Evolutionary conservation across 35 echinoderm and acorn worm species (phyloP).

Genomic region (Apostichopus japonicus): DNA sequence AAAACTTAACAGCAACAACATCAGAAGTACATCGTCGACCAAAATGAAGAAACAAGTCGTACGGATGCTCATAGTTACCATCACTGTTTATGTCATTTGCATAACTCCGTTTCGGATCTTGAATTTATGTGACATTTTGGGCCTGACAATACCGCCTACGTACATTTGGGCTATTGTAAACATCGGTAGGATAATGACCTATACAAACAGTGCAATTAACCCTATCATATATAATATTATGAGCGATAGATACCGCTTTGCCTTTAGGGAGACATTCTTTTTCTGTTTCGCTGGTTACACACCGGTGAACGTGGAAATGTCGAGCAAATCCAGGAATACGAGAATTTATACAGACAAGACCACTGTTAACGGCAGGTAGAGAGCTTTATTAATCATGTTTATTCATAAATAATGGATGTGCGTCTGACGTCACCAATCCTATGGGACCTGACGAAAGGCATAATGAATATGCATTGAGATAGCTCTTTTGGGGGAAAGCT

Average conservation of each 20-base stretch:
- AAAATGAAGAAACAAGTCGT: constrained; percentile 95
- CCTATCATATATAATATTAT: constrained; percentile 97
- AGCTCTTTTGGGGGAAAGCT: too few species aligned
- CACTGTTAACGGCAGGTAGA: constrained; percentile 35
- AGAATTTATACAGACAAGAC: constrained; percentile 50
- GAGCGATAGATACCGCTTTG: constrained; percentile 83
- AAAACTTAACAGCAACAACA: constrained; percentile 66
- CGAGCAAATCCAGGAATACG: constrained; percentile 54
- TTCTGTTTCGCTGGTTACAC: constrained; percentile 73
- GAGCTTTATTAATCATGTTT: too few species aligned
- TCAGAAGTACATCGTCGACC: constrained; percentile 64
- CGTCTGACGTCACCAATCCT: too few species aligned
- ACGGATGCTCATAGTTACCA: constrained; percentile 96
- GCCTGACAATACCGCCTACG: constrained; percentile 61
- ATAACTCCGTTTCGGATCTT: constrained; percentile 94
- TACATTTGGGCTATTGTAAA: constrained; percentile 76
- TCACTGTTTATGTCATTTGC: constrained; percentile 85
- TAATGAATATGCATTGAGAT: too few species aligned
- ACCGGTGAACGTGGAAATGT: constrained; percentile 60
- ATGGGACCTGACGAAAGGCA: too few species aligned
- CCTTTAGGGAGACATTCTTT: constrained; percentile 80
- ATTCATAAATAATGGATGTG: too few species aligned
- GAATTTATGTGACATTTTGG: constrained; percentile 82
- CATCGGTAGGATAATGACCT: constrained; percentile 82
- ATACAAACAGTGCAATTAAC: constrained; percentile 93